Base-by-base conservation (phyloP, 2,797 vertebrate genomes). In the Trematomus bernacchii region DNA sequence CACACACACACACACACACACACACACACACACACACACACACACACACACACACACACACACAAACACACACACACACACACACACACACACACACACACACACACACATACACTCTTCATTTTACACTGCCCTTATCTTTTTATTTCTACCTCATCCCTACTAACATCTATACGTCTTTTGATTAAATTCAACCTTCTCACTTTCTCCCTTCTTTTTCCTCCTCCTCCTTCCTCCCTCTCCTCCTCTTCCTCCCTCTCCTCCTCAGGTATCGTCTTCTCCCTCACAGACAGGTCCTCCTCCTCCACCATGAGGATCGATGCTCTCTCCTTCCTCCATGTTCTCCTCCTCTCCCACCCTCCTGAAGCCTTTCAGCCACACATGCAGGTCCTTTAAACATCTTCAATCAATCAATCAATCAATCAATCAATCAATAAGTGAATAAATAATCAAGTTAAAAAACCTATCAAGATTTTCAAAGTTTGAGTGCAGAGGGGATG, bases 241-340 rank as follows among this genome's bases (percentile, higher is more conserved):
- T 97, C 6, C 33, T 33, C 33, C 33, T 33, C 33, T 6, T 33
- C 33, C 33, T 7, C 6, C 33, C 0, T 1, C 33, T 33, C 33
- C 33, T 33, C 6, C 33, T 33, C 78, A 99, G 97, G 97, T 43
- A 86, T 97, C 10, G 50, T 97, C 69, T 98, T 96, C 92, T 99
- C 97, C 7, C 89, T 99, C 88, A 94, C 90, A 0, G 98, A 99
- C 85, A 97, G 95, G 71, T 96, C 95, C 64, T 96, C 95, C 83
- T 96, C 96, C 75, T 97, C 98, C 87, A 98, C 96, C 80, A 97
- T 99, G 96, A 96, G 96, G 82, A 97, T 99, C 0, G 97, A 99
- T 4, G 93, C 97, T 0, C 93, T 99, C 21, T 94, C 95, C 60
- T 98, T 99, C 89, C 92, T 99, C 55, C 92, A 97, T 0, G 94